Base-by-base conservation (phyloP, 2,888 invertebrate genomes). In the Parthenolecanium corni region DNA sequence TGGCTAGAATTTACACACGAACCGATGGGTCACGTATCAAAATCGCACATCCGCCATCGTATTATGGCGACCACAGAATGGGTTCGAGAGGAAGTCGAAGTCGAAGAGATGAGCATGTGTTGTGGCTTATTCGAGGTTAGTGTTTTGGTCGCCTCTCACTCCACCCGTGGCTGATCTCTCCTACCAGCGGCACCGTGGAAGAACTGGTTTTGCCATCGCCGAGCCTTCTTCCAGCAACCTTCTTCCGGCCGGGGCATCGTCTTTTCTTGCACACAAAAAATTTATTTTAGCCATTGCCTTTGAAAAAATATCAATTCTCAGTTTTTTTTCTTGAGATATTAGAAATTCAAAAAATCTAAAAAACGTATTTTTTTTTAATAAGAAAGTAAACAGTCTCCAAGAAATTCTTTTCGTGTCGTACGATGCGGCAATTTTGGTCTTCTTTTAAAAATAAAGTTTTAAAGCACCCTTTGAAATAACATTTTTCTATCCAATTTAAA, bases 41-140 rank as follows among this genome's bases (percentile, higher is more conserved):
- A 31, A 61, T 49, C 61, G 61, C 61, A 61, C 61, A 51, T 61
- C 61, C 51, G 11, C 51, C 36, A 61, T 31, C 40, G 21, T 61
- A 46, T 25, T 57, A 46, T 25, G 44, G 25, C n/a, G 57, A 18
- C 25, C 25, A 57, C 61, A 16, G 61, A 61, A 61, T 61, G 47
- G 49, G 42, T 38, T 40, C 54, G 54, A 38, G 54, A 42, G 23
- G 38, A 54, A 23, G 16, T 6, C 14, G 44, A 31, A 31, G 9
- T 31, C 5, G 31, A 31, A 31, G 9, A 31, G 9, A 31, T 6
- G 31, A 31, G 31, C 31, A 31, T 31, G 31, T 31, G 31, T 9
- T 49, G 49, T 21, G 4, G 14, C 12, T 49, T 18, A 49, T 42
- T 42, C 44, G 44, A 42, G 44, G 44, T 42, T 42, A 42, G 14